Conservation (phyloP, 2,888 invertebrate species). For the Trypoxylon attenuatum region DNA sequence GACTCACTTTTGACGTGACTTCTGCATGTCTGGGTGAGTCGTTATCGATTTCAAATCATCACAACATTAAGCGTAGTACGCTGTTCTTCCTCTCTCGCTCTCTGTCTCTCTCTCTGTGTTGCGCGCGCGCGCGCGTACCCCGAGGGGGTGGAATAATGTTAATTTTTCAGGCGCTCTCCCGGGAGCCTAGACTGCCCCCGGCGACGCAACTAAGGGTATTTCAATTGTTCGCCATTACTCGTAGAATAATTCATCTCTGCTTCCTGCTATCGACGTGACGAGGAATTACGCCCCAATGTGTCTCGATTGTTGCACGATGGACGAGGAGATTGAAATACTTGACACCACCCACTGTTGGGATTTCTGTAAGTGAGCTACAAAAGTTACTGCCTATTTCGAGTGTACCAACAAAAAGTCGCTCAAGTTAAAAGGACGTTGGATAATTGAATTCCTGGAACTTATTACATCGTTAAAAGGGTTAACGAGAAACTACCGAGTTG, state of each 20-base stretch:
- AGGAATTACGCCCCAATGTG: slow-evolving; percentile 52
- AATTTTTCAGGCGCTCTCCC: slow-evolving; percentile 53
- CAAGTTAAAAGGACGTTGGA: background rate
- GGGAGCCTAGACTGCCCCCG: slow-evolving; percentile 33
- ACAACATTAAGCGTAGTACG: slow-evolving; percentile 49
- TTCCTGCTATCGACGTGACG: slow-evolving; percentile 59
- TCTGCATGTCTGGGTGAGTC: slow-evolving; percentile 46
- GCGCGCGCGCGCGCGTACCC: background rate
- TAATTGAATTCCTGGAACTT: slow-evolving; percentile 54
- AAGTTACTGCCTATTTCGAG: too few species aligned
- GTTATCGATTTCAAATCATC: slow-evolving; percentile 68
- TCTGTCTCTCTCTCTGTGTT: slow-evolving; percentile 5
- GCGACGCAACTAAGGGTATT: slow-evolving; percentile 57
- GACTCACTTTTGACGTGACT: slow-evolving; percentile 57
- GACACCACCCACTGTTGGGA: too few species aligned
- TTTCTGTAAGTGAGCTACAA: too few species aligned
- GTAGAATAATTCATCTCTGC: slow-evolving; percentile 62
- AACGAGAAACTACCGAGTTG: slow-evolving; percentile 47
- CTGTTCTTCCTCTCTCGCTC: slow-evolving; percentile 2
- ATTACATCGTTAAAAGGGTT: slow-evolving; percentile 53
- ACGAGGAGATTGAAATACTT: too few species aligned
- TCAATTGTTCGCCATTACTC: slow-evolving; percentile 63
- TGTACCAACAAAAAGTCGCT: too few species aligned
- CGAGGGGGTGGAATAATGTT: slow-evolving; percentile 41
- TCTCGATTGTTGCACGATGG: slow-evolving; percentile 8